These are phyloP conservation scores for Leptinotarsa peninsularis DNA, from an alignment of 2,888 invertebrate species.

Conservation along the genomic window DNA sequence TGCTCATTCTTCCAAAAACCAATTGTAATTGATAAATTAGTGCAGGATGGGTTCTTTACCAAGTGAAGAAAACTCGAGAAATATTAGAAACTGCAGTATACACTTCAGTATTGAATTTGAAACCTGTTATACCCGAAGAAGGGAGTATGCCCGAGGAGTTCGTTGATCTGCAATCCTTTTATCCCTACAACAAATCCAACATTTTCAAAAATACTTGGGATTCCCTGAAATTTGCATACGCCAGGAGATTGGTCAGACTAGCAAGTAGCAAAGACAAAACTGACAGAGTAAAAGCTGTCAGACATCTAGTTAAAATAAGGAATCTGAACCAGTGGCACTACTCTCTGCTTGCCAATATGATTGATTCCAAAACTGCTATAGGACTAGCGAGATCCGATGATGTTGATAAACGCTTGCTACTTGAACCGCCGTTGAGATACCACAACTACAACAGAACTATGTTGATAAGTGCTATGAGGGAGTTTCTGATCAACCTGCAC, in stretches of 20 bases:
- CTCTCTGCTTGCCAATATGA: slow-evolving; percentile 80
- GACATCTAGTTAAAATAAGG: slow-evolving; percentile 75
- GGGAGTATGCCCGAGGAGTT: slow-evolving; percentile 47
- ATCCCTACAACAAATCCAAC: slow-evolving; percentile 44
- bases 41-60: slow-evolving; percentile 59
- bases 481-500: slow-evolving; percentile 65
- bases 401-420: slow-evolving; percentile 80
- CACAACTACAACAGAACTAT: slow-evolving; percentile 59
- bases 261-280: slow-evolving; percentile 74
- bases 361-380: slow-evolving; percentile 81
- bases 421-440: slow-evolving; percentile 72
- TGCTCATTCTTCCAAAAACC: slow-evolving; percentile 6
- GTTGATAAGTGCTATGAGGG: slow-evolving; percentile 63
- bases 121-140: slow-evolving; percentile 50
- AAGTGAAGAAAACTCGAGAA: slow-evolving; percentile 58
- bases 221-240: slow-evolving; percentile 63
- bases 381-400: slow-evolving; percentile 79
- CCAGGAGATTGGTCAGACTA: slow-evolving; percentile 75
- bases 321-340: slow-evolving; percentile 68
- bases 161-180: slow-evolving; percentile 48
- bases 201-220: slow-evolving; percentile 51
- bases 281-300: slow-evolving; percentile 75
- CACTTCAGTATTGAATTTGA: slow-evolving; percentile 58
- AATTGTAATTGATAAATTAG: slow-evolving; percentile 46
- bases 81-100: slow-evolving; percentile 61